Evolutionary conservation across 2,888 invertebrate genomes (phyloP).

Genomic region (Stenoptilia bipunctidactyla): DNA sequence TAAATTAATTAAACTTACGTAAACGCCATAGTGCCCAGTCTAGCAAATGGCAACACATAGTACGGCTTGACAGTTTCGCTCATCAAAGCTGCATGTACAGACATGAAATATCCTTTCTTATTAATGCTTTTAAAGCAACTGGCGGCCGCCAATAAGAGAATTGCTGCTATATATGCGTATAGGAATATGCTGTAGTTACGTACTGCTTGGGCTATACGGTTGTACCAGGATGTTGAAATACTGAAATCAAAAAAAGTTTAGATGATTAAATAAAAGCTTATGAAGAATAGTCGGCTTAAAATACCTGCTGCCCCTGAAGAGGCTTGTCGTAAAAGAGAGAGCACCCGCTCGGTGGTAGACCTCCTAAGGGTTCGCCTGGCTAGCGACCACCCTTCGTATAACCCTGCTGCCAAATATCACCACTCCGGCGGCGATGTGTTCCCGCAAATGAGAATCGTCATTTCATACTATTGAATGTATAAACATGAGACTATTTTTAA

Average conservation of each 20-base stretch:
- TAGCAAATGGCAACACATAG: constrained; percentile 61
- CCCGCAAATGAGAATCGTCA: too few relatives aligned
- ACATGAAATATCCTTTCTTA: constrained; percentile 36
- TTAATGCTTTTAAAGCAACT: constrained; percentile 28
- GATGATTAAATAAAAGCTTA: too few relatives aligned
- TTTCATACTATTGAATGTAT: too few relatives aligned
- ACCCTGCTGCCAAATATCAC: too few relatives aligned
- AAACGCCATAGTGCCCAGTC: constrained; percentile 47
- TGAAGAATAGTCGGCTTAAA: too few relatives aligned
- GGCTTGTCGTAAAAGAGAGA: too few relatives aligned
- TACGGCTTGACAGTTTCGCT: constrained; percentile 71
- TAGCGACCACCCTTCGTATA: too few relatives aligned
- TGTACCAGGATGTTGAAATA: constrained; percentile 69
- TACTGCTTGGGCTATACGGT: constrained; percentile 74
- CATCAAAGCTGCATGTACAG: constrained; percentile 69
- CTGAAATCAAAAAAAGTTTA: constrained; percentile 41
- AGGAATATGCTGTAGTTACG: constrained; percentile 76
- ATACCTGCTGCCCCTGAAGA: too few relatives aligned
- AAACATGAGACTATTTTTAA: too few relatives aligned
- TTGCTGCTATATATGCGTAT: constrained; percentile 75
- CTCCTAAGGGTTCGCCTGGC: too few relatives aligned
- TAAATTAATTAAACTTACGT: constrained; percentile 66
- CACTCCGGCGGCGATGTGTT: too few relatives aligned
- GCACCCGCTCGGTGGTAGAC: too few relatives aligned
- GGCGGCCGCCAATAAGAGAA: constrained; percentile 73